Base-by-base conservation (phyloP, 2,888 invertebrate genomes). In the Athetis lepigone region DNA sequence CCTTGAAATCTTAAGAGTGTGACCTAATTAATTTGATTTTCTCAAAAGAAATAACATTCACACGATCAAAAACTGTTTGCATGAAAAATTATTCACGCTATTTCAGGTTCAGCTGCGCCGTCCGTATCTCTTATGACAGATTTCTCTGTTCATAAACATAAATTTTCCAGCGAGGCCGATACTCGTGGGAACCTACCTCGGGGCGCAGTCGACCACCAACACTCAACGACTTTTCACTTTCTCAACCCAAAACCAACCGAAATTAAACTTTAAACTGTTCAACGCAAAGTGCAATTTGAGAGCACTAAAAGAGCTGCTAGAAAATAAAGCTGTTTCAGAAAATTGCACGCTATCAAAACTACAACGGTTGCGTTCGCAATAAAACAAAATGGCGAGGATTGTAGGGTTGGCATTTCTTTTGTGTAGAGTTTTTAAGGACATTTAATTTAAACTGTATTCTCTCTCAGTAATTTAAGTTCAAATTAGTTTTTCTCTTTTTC, bases 71-170 rank as follows among this genome's bases (percentile, higher is more conserved):
- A 73, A 74, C 55, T 57, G 72, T 79, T 77, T 82, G 85, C 86
- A 88, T 90, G 93, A 93, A 93, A 93, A 91, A 93, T 93, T 93
- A 93, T 92, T 91, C 85, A 94, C 91, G 92, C 89, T 89, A 86
- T 93, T 93, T 94, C 92, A 92, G 90, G 86, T 90, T 86, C 87
- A 88, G 88, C 84, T 89, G 90, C 89, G 89, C 92, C 83, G 88
- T 92, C 85, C 90, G 87, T 91, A 94, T 94, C 90, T 89, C 89
- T 92, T 92, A 93, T 92, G 94, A 93, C 94, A 94, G 90, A 93
- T 93, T 93, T 93, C 94, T 93, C 92, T 92, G 92, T 92, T 90
- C 92, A 91, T 94, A 91, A 92, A 91, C 93, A 94, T 94, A 94
- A 91, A 94, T 94, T 94, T 94, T 94, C 95, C 93, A 88, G 82